phyloP scores from a whole-genome alignment of 1,140 invertebrate species.

The Musca domestica region DNA sequence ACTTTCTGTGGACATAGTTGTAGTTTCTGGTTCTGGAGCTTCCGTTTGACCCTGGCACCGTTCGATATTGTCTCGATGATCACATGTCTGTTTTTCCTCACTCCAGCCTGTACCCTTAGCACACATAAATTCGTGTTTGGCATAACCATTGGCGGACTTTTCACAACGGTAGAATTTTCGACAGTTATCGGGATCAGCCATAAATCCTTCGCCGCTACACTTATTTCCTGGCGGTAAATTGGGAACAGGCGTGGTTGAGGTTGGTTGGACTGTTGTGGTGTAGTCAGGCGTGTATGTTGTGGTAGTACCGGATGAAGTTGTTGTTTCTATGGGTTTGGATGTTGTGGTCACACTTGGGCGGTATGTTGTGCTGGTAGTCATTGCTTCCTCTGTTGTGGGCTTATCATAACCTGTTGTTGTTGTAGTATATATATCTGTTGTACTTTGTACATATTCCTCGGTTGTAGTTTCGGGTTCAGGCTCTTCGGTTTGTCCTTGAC shows the following conservation, averaged over 20 bases:
- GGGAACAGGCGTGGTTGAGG: constrained; percentile 34
- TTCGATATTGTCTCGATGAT: constrained; percentile 34
- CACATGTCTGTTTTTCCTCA: constrained; percentile 52
- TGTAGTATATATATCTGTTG: no score
- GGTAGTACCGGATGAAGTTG: constrained; percentile 19
- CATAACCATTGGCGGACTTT: constrained; percentile 51
- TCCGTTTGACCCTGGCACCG: constrained; percentile 30
- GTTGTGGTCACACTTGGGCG: constrained; percentile 7
- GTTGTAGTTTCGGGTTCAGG: constrained; percentile 33
- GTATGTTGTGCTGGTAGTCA: constrained; percentile 24
- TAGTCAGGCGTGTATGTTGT: constrained; percentile 32
- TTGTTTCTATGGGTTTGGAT: constrained; percentile 22
- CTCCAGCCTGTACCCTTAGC: constrained; percentile 56
- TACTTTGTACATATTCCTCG: background rate
- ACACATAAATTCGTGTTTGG: constrained; percentile 50
- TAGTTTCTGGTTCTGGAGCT: constrained; percentile 25
- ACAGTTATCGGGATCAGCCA: constrained; percentile 61
- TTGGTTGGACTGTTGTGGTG: constrained; percentile 35
- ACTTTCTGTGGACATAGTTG: constrained; percentile 24
- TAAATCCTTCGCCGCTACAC: constrained; percentile 64
- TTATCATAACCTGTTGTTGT: constrained; percentile 26
- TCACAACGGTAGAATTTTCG: constrained; percentile 61
- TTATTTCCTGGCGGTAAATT: constrained; percentile 35
- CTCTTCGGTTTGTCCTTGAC: constrained; percentile 23
- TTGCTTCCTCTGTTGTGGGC: constrained; percentile 25